phyloP scores from a whole-genome alignment of 2,113 vertebrate species.

The Hippocampus abdominalis region DNA sequence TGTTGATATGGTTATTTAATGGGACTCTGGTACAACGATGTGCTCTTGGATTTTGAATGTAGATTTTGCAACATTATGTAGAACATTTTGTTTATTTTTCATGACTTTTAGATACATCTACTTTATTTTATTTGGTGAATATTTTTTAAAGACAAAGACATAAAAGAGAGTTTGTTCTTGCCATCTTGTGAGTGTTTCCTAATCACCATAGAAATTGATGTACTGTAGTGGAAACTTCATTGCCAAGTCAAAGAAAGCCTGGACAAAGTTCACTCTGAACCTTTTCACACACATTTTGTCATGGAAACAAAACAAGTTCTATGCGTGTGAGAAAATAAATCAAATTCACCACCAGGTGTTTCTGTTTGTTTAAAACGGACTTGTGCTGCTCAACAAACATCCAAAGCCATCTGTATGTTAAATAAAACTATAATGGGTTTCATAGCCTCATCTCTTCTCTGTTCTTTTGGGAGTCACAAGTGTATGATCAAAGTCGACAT shows the following conservation, averaged over 20 bases:
- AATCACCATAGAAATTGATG: constrained; percentile 23
- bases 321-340: constrained; percentile 33
- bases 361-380: constrained; percentile 64
- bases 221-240: constrained; percentile 42
- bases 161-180: constrained; percentile 35
- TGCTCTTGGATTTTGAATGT: constrained; percentile 73
- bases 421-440: constrained; percentile 79
- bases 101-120: constrained; percentile 64
- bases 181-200: constrained; percentile 38
- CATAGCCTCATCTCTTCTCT: constrained; percentile 51
- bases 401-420: constrained; percentile 74
- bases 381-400: constrained; percentile 66
- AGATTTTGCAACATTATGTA: constrained; percentile 74
- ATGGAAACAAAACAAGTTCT: constrained; percentile 38
- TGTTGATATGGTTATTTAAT: constrained; percentile 69
- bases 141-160: constrained; percentile 50
- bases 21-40: constrained; percentile 61
- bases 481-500: background rate
- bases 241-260: constrained; percentile 25
- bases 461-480: background rate
- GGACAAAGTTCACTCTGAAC: constrained; percentile 15
- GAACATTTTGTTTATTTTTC: constrained; percentile 69
- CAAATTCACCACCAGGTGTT: constrained; percentile 37
- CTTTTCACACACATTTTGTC: constrained; percentile 48
- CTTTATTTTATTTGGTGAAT: constrained; percentile 49